These are phyloP conservation scores for Charaxes varanes DNA, from an alignment of 1,140 invertebrate species.

Conservation along the genomic window DNA sequence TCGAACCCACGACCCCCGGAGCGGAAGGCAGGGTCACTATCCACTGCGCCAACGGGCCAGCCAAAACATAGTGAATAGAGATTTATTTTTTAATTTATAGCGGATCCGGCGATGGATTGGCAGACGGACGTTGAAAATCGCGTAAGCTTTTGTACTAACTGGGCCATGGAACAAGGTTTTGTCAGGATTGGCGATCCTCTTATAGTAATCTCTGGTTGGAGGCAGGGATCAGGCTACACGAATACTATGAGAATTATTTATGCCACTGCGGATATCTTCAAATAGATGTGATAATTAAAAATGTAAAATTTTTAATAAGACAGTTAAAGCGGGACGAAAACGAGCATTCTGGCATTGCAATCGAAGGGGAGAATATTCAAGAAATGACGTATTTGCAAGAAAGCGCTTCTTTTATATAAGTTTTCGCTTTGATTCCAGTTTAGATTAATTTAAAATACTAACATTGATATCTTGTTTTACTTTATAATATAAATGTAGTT, in stretches of 20 bases:
- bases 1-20: no score
- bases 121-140: constrained; percentile 80
- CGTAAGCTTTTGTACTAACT: constrained; percentile 79
- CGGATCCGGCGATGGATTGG: constrained; percentile 46
- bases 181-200: constrained; percentile 81
- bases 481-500: no score
- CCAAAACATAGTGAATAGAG: no score
- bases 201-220: constrained; percentile 85
- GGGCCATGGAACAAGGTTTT: constrained; percentile 78
- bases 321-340: background rate
- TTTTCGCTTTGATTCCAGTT: no score
- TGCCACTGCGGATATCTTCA: constrained; percentile 40
- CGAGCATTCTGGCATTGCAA: no score
- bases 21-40: no score
- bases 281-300: background rate
- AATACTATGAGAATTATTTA: constrained; percentile 85
- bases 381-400: no score
- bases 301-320: background rate
- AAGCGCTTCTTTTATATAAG: no score
- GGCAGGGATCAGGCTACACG: constrained; percentile 83
- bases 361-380: no score
- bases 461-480: no score
- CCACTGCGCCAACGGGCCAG: no score
- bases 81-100: constrained; percentile 31
- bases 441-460: no score